Base-by-base conservation (phyloP, 2,113 vertebrate species). In the Condylura cristata region DNA sequence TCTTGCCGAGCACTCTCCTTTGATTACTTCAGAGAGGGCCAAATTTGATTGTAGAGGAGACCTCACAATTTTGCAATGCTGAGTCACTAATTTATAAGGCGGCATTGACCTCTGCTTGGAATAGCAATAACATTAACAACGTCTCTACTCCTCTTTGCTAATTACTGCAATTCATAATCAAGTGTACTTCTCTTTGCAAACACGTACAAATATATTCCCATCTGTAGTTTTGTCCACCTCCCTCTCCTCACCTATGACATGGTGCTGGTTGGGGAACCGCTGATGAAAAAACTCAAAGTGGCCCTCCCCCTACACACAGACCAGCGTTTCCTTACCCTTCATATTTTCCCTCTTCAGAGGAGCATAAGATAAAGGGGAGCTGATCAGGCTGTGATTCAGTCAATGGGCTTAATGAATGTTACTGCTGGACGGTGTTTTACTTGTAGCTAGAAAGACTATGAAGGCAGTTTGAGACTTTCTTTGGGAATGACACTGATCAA, bases 111-210 rank as follows among this genome's bases (percentile, higher is more conserved):
- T 93, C 83, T 87, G 56, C 91, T 79, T 71, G 80, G 44, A 83
- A 58, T 4, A 79, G 61, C 91, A 48, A 65, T 22, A n/a, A 56
- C 39, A 37, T n/a, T 32, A 72, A 32, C 80, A 32, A 63, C 8
- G 13, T 79, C 18, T n/a, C 3, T 26, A 28, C 30, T 11, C 28
- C 48, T 80, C 11, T 1, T 32, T 11, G n/a, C 68, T 80, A 68
- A 93, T 95, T 26, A 95, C 3, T 46, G 46, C 71, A 60, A 81
- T 93, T 86, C 60, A 72, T 83, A 68, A 86, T 72, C 82, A 90
- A 82, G 75, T 28, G 63, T 61, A 75, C 68, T 90, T 89, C 71
- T 71, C 85, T 95, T 92, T 94, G 72, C 74, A 86, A 74, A 85
- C 24, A 46, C 61, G 39, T 58, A 44, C 85, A 93, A 44, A 86